These are phyloP conservation scores for Ferdinandea cuprea DNA, from an alignment of 2,888 invertebrate species.

Conservation along the genomic window DNA sequence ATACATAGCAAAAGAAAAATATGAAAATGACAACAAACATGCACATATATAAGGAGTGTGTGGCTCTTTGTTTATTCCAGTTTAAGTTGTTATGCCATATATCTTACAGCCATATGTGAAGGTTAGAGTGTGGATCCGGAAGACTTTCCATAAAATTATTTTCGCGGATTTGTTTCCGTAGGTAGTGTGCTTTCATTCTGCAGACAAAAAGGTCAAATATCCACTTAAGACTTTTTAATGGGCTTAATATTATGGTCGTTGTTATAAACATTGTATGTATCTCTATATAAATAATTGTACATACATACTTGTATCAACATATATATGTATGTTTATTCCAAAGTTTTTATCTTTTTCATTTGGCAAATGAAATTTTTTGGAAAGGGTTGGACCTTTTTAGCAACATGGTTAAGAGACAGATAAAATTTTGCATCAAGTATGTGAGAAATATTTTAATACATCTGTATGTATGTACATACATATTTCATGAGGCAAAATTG, in stretches of 20 bases:
- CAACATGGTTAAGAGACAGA: no score
- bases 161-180: conserved; percentile 57
- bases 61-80: conserved; percentile 61
- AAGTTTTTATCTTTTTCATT: no score
- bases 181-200: conserved; percentile 28
- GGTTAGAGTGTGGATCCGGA: conserved; percentile 54
- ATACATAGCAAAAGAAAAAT: conserved; percentile 40
- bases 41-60: conserved; percentile 40
- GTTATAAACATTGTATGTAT: neutral
- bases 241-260: conserved; percentile 50
- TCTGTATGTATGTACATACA: neutral
- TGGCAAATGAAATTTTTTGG: no score
- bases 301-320: no score
- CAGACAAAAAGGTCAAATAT: conserved; percentile 65
- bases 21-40: conserved; percentile 61
- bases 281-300: no score
- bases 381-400: no score
- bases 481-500: neutral
- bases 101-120: conserved; percentile 60
- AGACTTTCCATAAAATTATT: conserved; percentile 50
- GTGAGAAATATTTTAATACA: neutral
- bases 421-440: neutral
- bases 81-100: conserved; percentile 69
- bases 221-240: conserved; percentile 64
- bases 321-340: no score